Evolutionary conservation across 1,140 invertebrate genomes (phyloP).

Genomic region (Sminthurides bifidus): DNA sequence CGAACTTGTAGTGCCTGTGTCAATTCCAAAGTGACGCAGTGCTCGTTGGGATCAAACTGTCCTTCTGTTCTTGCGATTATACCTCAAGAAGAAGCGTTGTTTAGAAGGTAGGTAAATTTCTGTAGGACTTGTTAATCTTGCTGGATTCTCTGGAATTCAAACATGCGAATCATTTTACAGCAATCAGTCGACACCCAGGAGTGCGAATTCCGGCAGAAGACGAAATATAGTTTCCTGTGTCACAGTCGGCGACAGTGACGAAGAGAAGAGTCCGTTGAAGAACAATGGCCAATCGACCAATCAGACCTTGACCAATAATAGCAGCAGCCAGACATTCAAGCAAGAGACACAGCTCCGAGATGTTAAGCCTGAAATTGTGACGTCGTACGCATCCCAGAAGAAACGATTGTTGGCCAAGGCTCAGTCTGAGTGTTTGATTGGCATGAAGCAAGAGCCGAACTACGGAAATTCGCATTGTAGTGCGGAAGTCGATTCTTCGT

Average conservation of each 20-base stretch:
- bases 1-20: slow-evolving; percentile 36
- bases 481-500: slow-evolving; percentile 6
- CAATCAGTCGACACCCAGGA: slow-evolving; percentile 38
- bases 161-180: slow-evolving; percentile 33
- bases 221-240: slow-evolving; percentile 64
- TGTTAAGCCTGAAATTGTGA: slow-evolving; percentile 29
- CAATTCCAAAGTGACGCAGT: slow-evolving; percentile 32
- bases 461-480: slow-evolving; percentile 5
- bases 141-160: neutral
- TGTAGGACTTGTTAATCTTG: no score
- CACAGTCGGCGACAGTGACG: slow-evolving; percentile 68
- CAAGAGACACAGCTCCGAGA: slow-evolving; percentile 17
- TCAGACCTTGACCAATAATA: slow-evolving; percentile 3
- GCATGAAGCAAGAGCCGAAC: slow-evolving; percentile 39
- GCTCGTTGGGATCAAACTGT: slow-evolving; percentile 34
- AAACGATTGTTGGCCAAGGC: slow-evolving; percentile 74
- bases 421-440: slow-evolving; percentile 57
- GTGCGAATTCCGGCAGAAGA: slow-evolving; percentile 30
- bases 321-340: slow-evolving; percentile 4
- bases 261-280: slow-evolving; percentile 47
- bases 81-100: slow-evolving; percentile 34
- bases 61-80: slow-evolving; percentile 38
- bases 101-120: slow-evolving; percentile 31
- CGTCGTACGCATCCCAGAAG: slow-evolving; percentile 53
- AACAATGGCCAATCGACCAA: slow-evolving; percentile 1